Evolutionary conservation across 2,113 vertebrate genomes (phyloP), one percentile per base, ranked within the genome.

Genomic region (Sturnira hondurensis): DNA sequence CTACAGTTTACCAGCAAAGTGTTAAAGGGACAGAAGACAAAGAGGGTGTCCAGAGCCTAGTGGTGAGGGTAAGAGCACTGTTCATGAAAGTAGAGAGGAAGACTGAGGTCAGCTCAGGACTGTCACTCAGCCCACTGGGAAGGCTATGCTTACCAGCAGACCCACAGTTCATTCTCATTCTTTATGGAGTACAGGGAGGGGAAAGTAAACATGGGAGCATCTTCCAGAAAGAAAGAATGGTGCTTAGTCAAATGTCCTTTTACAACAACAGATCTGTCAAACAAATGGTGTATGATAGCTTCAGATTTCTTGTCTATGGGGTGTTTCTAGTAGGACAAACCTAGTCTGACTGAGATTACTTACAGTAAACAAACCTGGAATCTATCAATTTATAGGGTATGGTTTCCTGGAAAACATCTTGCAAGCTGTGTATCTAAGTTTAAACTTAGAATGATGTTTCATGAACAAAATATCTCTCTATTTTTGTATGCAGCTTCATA

Each of bases 351-450:
- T 71, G 45, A 41, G 36, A 58, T 43, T 67, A 38, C 33, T 33
- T 77, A 63, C 38, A 31, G 41, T 76, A 70, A 83, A 58, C 38
- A 91, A 41, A 58, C 22, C 26, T 58, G 4, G 20, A 58, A 36
- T 71, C 31, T 78, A 31, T 45, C 31, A 24, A 47, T 86, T 54
- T 81, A 43, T 6, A 36, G 16, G 6, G 1, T n/a, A 47, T 36
- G 17, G 33, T 43, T 65, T 67, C 85, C 61, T 71, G 71, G n/a
- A 89, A 85, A 95, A 70, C 16, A 77, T 56, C 41, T 63, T 24
- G 3, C 41, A 85, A 54, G 31, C 43, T 63, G 17, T 61, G 10
- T 54, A 43, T n/a, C 74, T 84, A 52, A 54, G 11, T 84, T 80
- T 71, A 89, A 89, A 80, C 61, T 63, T 31, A 78, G 38, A 41